Evolutionary conservation across 1,140 invertebrate species (phyloP).

Genomic region (Papilio glaucus): DNA sequence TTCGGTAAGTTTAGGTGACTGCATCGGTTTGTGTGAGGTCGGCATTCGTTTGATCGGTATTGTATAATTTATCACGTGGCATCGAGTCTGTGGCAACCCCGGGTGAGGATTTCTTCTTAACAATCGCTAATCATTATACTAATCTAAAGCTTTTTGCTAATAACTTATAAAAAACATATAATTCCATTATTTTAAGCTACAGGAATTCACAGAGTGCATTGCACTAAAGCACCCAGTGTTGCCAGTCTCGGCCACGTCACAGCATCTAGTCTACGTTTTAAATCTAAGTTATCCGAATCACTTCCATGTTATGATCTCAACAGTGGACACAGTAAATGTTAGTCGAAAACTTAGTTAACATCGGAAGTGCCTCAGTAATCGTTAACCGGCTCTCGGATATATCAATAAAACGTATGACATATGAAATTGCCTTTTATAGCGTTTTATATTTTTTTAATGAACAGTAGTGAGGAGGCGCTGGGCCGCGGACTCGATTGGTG

Average conservation of each 20-base stretch:
- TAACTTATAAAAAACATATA: background rate
- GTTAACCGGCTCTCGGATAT: constrained; percentile 59
- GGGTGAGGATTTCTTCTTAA: constrained; percentile 15
- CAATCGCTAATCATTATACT: background rate
- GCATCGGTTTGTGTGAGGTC: constrained; percentile 29
- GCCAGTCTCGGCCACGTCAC: constrained; percentile 34
- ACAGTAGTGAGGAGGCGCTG: constrained; percentile 55
- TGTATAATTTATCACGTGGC: constrained; percentile 7
- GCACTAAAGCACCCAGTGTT: constrained; percentile 11
- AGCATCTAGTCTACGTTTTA: constrained; percentile 51
- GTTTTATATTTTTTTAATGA: constrained; percentile 79
- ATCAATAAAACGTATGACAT: constrained; percentile 65
- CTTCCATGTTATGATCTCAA: constrained; percentile 60
- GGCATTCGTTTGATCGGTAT: background rate
- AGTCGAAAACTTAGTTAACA: constrained; percentile 55
- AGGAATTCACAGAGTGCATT: constrained; percentile 7
- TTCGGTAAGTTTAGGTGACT: constrained; percentile 20
- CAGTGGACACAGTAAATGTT: constrained; percentile 52
- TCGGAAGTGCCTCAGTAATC: constrained; percentile 73
- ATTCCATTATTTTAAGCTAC: background rate
- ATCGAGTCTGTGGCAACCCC: constrained; percentile 20
- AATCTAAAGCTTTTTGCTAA: constrained; percentile 2
- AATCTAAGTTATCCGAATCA: constrained; percentile 49
- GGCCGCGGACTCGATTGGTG: constrained; percentile 54
- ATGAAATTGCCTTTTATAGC: constrained; percentile 72